Conservation (phyloP, 2,113 vertebrate species). For the Grammatotria lemairii region DNA sequence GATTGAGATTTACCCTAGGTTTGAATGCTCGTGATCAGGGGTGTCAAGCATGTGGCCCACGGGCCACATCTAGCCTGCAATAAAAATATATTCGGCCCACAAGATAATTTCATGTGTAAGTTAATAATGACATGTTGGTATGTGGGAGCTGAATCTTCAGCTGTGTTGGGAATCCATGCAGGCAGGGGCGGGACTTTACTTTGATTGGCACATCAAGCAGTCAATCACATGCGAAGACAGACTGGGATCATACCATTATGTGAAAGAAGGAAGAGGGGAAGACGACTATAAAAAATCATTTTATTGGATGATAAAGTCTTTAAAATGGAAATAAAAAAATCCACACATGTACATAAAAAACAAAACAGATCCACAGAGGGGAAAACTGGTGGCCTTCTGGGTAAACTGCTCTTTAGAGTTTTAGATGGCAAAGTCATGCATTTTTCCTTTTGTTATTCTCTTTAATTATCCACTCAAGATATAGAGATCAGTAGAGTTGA, state of each 20-base stretch:
- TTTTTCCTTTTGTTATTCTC: not conserved
- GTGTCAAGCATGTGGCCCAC: not conserved
- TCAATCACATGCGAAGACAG: not conserved
- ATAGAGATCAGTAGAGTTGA: not conserved
- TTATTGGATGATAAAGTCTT: not conserved
- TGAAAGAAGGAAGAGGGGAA: too few relatives aligned
- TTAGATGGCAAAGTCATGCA: not conserved
- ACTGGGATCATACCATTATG: not conserved
- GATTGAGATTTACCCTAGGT: not conserved
- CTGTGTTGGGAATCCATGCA: not conserved
- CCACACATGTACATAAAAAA: not conserved
- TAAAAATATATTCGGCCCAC: not conserved
- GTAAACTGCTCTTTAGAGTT: not conserved
- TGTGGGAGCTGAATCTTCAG: not conserved
- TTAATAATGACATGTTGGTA: not conserved
- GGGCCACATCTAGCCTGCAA: not conserved
- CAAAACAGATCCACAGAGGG: not conserved
- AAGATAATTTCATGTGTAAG: not conserved
- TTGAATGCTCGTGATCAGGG: not conserved
- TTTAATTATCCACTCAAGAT: not conserved
- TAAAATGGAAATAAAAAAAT: not conserved
- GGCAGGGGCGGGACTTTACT: not conserved
- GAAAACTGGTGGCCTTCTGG: not conserved
- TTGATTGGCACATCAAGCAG: not conserved
- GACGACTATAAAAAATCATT: not conserved